These are phyloP conservation scores for Lycophotia porphyrea DNA, from an alignment of 2,888 invertebrate genomes.

Conservation along the genomic window DNA sequence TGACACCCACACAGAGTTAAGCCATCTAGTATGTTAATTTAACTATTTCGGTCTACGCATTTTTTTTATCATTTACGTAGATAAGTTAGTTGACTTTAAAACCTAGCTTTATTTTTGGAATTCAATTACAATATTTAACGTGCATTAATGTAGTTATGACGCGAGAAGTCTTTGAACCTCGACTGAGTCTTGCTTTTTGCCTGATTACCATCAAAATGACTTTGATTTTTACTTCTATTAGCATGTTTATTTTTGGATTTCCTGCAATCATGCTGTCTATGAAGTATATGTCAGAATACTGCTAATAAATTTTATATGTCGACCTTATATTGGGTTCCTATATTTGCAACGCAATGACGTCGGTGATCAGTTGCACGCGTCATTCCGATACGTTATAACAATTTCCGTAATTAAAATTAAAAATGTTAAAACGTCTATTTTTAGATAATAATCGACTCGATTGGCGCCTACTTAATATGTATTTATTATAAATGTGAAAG, in stretches of 20 bases:
- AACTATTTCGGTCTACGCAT: background rate
- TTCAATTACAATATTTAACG: background rate
- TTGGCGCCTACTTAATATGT: background rate
- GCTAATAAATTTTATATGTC: background rate
- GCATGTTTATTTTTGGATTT: conserved; percentile 17
- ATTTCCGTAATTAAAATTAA: background rate
- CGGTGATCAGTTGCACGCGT: background rate
- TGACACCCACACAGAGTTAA: background rate
- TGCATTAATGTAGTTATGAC: background rate
- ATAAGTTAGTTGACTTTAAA: background rate
- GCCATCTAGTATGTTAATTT: conserved; percentile 25
- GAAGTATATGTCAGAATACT: background rate
- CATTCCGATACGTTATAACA: background rate
- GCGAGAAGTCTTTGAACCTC: conserved; percentile 6
- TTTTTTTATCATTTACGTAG: background rate
- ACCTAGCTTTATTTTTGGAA: background rate
- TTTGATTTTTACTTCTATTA: background rate
- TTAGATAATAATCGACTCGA: background rate
- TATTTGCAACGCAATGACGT: conserved; percentile 15
- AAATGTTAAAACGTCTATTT: background rate
- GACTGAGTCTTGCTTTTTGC: background rate
- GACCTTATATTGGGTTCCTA: background rate
- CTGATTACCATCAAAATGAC: conserved; percentile 4
- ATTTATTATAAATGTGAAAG: background rate
- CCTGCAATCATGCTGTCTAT: background rate